These are phyloP conservation scores for Mongoloraphidia duomilia DNA, from an alignment of 2,888 invertebrate species.

Conservation along the genomic window DNA sequence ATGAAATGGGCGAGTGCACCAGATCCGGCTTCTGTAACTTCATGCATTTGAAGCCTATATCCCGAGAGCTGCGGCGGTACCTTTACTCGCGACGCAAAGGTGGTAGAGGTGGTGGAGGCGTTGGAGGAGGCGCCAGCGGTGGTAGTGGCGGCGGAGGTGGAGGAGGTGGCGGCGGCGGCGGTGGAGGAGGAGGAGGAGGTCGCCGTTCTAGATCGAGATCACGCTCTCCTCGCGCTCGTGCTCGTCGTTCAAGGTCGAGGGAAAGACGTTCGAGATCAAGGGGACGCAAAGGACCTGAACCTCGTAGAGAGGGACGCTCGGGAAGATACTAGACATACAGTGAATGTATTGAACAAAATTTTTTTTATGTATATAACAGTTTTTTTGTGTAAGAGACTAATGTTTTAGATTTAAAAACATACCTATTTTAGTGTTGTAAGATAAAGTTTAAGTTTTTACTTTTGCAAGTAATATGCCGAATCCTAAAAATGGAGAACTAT, in stretches of 20 bases:
- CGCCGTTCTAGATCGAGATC: slow-evolving; percentile 47
- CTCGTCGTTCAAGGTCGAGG: slow-evolving; percentile 31
- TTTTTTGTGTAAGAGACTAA: too few species aligned
- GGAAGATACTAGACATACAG: slow-evolving; percentile 1
- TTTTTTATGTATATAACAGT: not conserved
- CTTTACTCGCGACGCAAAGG: slow-evolving; percentile 56
- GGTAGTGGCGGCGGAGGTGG: slow-evolving; percentile 27
- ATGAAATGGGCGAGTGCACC: slow-evolving; percentile 99
- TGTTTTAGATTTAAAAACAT: too few species aligned
- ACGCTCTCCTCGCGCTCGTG: slow-evolving; percentile 21
- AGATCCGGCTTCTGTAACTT: slow-evolving; percentile 99
- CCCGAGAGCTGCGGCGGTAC: slow-evolving; percentile 78
- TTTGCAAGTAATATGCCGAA: too few species aligned
- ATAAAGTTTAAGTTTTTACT: too few species aligned
- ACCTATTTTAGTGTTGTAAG: too few species aligned
- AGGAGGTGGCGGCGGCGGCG: slow-evolving; percentile 19
- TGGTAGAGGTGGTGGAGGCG: slow-evolving; percentile 24
- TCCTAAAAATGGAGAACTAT: too few species aligned
- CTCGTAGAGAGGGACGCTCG: slow-evolving; percentile 4
- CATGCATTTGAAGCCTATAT: slow-evolving; percentile 99
- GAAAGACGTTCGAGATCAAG: slow-evolving; percentile 4
- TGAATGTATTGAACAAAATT: not conserved
- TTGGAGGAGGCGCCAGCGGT: slow-evolving; percentile 23
- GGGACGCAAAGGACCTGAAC: slow-evolving; percentile 4
- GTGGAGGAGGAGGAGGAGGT: slow-evolving; percentile 26